Evolutionary conservation across 2,797 vertebrate genomes (phyloP), one percentile per base, ranked within the genome.

Genomic region (Cichlasoma orientale): DNA sequence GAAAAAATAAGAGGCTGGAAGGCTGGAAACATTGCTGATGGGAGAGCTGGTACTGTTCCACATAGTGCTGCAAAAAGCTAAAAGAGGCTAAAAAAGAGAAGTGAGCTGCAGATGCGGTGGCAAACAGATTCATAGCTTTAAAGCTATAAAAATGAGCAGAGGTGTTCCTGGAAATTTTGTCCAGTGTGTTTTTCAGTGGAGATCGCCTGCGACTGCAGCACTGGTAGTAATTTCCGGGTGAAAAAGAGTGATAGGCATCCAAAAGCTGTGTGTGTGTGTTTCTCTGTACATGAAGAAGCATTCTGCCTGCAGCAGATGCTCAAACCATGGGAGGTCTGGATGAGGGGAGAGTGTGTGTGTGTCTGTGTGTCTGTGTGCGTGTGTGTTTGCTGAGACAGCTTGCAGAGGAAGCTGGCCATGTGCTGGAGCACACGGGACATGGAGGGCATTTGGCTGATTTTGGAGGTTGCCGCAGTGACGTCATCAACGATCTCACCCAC

Each of bases 281-380:
- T 82, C 7, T 83, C 59, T 79, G 68, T 73, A 66, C 77, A 89
- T 86, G 80, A 83, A 86, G 74, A 87, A 83, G 83, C 89, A 83
- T 86, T 91, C 90, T 89, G 89, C 88, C 83, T 90, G 86, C 84
- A 94, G 90, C 94, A 94, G 94, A 95, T 93, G 94, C 93, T 90
- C 71, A 47, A 86, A 80, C 92, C 81, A 79, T 53, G 54, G 92
- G 92, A 87, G 77, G 80, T 75, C 52, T 50, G 75, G 74, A 90
- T 82, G 74, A 75, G 85, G 80, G 81, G 84, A 69, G 9, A 7
- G 61, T 68, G 19, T 53, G 19, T 58, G n/a, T 58, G 19, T 33
- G 19, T 56, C 23, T 56, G 55, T 57, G 13, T 66, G 57, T 53
- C 78, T 74, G 80, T 11, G 53, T 74, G 55, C 59, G 44, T 80